Percentiles rank a stretch among this genome's conserved stretches.
Evolutionary conservation across 2,888 invertebrate genomes (phyloP).

Genomic region (Callyntrura sp.): DNA sequence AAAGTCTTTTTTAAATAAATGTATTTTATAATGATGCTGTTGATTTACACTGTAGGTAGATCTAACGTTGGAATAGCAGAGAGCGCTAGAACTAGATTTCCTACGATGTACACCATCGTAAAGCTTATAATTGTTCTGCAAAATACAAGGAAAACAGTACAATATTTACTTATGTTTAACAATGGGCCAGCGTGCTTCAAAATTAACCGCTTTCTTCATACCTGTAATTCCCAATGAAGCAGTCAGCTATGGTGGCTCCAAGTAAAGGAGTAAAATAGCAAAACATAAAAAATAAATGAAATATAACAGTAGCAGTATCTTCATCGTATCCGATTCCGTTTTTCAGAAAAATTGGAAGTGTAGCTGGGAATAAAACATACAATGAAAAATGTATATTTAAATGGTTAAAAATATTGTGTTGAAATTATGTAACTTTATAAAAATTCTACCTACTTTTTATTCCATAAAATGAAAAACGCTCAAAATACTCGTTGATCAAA

Average conservation of each 20-base stretch:
- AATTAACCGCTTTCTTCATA: neutral
- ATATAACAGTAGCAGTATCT: constrained; percentile 86
- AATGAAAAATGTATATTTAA: too few species aligned
- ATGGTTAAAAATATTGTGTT: too few species aligned
- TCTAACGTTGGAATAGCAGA: constrained; percentile 86
- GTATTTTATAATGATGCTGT: constrained; percentile 32
- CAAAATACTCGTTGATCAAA: too few species aligned
- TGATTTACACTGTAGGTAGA: constrained; percentile 84
- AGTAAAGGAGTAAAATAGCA: constrained; percentile 87
- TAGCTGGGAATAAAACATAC: too few species aligned
- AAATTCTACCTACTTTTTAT: too few species aligned
- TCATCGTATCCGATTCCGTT: constrained; percentile 85
- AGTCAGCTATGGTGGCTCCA: constrained; percentile 87
- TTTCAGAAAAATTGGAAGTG: too few species aligned
- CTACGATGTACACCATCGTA: constrained; percentile 93
- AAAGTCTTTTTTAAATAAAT: too few species aligned
- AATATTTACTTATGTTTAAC: neutral
- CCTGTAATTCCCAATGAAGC: constrained; percentile 87
- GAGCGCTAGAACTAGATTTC: constrained; percentile 91
- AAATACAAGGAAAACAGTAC: neutral
- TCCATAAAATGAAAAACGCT: too few species aligned
- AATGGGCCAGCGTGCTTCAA: too few species aligned
- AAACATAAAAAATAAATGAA: constrained; percentile 86
- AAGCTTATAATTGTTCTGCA: constrained; percentile 92
- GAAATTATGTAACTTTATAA: too few species aligned